These are phyloP conservation scores for Poecilia wingei DNA, from an alignment of 2,797 vertebrate genomes.

Conservation along the genomic window DNA sequence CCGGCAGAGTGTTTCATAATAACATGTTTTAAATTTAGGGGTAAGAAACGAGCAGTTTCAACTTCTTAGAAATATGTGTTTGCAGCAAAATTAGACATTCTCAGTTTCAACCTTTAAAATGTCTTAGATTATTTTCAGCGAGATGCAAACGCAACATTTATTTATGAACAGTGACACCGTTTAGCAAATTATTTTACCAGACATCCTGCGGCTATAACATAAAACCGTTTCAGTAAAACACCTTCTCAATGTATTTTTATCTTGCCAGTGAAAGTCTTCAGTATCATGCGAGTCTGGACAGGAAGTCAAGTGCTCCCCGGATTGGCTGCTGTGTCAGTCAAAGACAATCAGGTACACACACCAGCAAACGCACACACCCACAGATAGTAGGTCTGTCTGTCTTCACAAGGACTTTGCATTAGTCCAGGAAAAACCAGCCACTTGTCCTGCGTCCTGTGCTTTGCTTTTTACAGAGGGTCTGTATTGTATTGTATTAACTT, in stretches of 20 bases:
- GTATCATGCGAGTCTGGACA: background rate
- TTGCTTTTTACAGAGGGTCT: too few species aligned
- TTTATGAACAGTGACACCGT: background rate
- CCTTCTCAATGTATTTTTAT: background rate
- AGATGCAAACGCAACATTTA: background rate
- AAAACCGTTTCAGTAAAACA: background rate
- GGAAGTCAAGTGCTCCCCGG: background rate
- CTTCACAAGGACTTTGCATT: too few species aligned
- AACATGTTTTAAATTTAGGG: slow-evolving; percentile 6
- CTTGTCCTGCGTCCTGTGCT: too few species aligned
- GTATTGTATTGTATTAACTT: too few species aligned
- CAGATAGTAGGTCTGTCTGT: too few species aligned
- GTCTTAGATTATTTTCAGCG: too few species aligned
- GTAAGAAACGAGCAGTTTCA: background rate
- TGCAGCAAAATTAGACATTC: background rate
- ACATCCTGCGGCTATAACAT: too few species aligned
- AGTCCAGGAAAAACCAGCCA: too few species aligned
- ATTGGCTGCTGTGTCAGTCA: background rate
- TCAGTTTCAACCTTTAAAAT: background rate
- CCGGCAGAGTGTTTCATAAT: background rate
- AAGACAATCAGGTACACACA: background rate
- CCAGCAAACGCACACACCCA: background rate
- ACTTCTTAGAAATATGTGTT: background rate
- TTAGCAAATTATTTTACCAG: background rate
- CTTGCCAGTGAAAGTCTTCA: background rate